phyloP scores from a whole-genome alignment of 1,140 invertebrate species.

The Orchestia grillus region DNA sequence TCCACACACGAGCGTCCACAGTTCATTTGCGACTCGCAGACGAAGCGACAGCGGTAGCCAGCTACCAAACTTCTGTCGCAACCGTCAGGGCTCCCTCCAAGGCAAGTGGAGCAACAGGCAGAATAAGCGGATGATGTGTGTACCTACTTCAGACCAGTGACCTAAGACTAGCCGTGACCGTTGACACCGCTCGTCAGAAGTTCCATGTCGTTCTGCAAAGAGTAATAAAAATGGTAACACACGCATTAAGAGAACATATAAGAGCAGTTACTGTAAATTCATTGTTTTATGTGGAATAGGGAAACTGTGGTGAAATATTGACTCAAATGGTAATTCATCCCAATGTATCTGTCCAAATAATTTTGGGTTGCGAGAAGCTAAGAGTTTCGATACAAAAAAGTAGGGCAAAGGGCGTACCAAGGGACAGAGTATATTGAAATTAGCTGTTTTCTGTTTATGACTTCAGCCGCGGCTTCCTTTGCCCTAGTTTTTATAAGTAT shows the following conservation, averaged over 20 bases:
- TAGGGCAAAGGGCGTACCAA: no score
- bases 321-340: background rate
- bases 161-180: background rate
- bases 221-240: background rate
- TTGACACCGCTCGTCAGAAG: slow-evolving; percentile 6
- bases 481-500: no score
- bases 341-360: background rate
- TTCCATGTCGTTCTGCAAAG: slow-evolving; percentile 12
- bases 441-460: no score
- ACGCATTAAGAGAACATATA: background rate
- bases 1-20: background rate
- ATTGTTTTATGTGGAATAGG: background rate
- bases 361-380: no score
- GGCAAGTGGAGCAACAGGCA: background rate
- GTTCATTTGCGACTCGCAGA: background rate
- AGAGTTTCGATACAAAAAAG: background rate
- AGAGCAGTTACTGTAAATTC: background rate
- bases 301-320: no score
- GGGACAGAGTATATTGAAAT: no score
- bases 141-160: background rate
- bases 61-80: background rate
- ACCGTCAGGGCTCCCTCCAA: background rate
- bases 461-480: no score
- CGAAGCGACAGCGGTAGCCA: background rate
- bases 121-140: background rate